phyloP scores from a whole-genome alignment of 2,797 vertebrate species.

The Apogon hyalosoma region DNA sequence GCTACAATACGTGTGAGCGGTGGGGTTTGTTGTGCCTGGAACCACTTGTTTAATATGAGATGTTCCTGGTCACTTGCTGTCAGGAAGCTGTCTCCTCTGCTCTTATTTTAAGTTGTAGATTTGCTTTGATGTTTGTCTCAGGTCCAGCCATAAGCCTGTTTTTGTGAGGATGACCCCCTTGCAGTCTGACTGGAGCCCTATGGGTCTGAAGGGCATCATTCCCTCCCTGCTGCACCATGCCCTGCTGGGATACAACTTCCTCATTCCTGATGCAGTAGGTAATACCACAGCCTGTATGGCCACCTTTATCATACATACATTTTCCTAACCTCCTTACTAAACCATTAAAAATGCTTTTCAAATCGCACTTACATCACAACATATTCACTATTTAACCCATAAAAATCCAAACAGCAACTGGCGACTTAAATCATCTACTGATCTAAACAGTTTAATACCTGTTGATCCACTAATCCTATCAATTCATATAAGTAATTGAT shows the following conservation, averaged over 20 bases:
- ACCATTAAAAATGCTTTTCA: too few species aligned
- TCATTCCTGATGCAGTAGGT: slow-evolving; percentile 95
- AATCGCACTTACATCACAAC: not conserved
- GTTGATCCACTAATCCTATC: too few species aligned
- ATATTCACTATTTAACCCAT: too few species aligned
- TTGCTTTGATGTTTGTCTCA: slow-evolving; percentile 45
- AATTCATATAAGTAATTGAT: too few species aligned
- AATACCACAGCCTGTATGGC: slow-evolving; percentile 72
- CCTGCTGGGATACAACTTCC: slow-evolving; percentile 94
- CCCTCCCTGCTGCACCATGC: slow-evolving; percentile 92
- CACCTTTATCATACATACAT: slow-evolving; percentile 12
- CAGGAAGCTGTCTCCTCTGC: not conserved
- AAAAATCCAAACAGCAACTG: too few species aligned
- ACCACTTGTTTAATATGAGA: too few species aligned
- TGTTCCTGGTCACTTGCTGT: not conserved
- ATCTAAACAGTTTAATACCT: too few species aligned
- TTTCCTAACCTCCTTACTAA: not conserved
- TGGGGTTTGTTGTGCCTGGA: too few species aligned
- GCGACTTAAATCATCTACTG: too few species aligned
- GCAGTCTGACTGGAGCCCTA: slow-evolving; percentile 88
- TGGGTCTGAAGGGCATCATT: slow-evolving; percentile 90
- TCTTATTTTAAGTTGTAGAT: not conserved
- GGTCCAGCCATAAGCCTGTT: slow-evolving; percentile 88
- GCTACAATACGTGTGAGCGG: too few species aligned
- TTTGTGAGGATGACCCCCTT: slow-evolving; percentile 88